These are phyloP conservation scores for Priocnemis perturbator DNA, from an alignment of 2,888 invertebrate species.

Conservation along the genomic window DNA sequence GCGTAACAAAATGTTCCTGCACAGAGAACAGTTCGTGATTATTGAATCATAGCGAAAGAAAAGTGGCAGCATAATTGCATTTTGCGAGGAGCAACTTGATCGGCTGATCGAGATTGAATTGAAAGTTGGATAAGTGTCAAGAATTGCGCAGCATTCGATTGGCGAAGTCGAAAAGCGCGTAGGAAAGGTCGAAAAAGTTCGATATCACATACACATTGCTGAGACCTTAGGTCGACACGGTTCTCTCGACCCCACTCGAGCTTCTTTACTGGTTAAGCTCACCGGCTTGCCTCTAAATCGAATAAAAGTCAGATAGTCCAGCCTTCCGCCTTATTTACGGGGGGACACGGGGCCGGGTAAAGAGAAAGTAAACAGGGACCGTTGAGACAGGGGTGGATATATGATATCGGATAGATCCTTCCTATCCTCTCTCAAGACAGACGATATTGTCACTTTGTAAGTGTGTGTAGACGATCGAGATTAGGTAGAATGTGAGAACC, in stretches of 20 bases:
- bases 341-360: conserved; percentile 37
- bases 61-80: too few relatives aligned
- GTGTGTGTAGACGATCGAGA: background rate
- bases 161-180: conserved; percentile 27
- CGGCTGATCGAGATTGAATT: conserved; percentile 2
- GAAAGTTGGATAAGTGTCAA: background rate
- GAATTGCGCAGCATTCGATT: background rate
- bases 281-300: conserved; percentile 59
- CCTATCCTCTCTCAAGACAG: conserved; percentile 22
- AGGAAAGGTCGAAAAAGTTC: conserved; percentile 37
- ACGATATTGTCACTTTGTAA: conserved; percentile 21
- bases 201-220: conserved; percentile 31
- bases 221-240: conserved; percentile 21
- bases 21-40: too few relatives aligned
- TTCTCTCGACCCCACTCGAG: conserved; percentile 41
- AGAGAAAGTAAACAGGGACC: conserved; percentile 22
- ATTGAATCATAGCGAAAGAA: too few relatives aligned
- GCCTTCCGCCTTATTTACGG: conserved; percentile 61
- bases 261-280: conserved; percentile 53
- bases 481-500: too few relatives aligned
- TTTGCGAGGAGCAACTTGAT: too few relatives aligned
- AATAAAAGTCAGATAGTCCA: conserved; percentile 63
- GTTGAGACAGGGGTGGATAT: conserved; percentile 23
- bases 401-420: conserved; percentile 44
- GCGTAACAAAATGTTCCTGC: too few relatives aligned